Percentiles rank a stretch among this genome's conserved stretches.
phyloP scores from a whole-genome alignment of 1,140 invertebrate species.

The Megalopta genalis region DNA sequence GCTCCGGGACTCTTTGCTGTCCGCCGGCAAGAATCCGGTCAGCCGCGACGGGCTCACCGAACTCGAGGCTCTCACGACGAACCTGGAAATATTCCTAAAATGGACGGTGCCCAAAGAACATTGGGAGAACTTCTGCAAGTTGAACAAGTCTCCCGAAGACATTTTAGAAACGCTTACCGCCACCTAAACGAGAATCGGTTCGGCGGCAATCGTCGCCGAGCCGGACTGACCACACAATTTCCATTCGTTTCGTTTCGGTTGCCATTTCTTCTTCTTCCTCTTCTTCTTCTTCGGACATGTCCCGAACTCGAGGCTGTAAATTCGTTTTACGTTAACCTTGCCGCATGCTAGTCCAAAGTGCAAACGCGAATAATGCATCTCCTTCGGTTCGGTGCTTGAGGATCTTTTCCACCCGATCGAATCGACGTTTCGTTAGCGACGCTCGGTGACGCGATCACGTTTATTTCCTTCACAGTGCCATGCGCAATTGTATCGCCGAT shows the following conservation, averaged over 20 bases:
- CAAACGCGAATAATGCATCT: constrained; percentile 13
- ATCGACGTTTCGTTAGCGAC: no score
- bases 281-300: background rate
- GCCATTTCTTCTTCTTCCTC: no score
- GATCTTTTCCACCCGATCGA: no score
- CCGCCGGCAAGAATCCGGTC: constrained; percentile 85
- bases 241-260: background rate
- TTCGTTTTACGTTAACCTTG: background rate
- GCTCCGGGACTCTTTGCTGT: constrained; percentile 87
- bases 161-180: constrained; percentile 87
- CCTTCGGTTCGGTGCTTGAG: background rate
- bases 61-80: constrained; percentile 83
- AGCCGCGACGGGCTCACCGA: constrained; percentile 80
- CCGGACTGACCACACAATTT: no score
- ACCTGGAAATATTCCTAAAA: constrained; percentile 88
- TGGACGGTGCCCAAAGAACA: constrained; percentile 90
- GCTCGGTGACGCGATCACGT: no score
- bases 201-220: background rate
- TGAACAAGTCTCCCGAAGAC: constrained; percentile 88
- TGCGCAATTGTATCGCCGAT: constrained; percentile 59
- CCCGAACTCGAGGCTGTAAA: background rate
- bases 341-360: constrained; percentile 34
- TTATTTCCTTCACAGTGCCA: background rate
- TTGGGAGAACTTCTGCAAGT: constrained; percentile 87
- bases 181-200: constrained; percentile 57